These are phyloP conservation scores for Ictalurus punctatus DNA, from an alignment of 2,113 vertebrate genomes.

Conservation along the genomic window DNA sequence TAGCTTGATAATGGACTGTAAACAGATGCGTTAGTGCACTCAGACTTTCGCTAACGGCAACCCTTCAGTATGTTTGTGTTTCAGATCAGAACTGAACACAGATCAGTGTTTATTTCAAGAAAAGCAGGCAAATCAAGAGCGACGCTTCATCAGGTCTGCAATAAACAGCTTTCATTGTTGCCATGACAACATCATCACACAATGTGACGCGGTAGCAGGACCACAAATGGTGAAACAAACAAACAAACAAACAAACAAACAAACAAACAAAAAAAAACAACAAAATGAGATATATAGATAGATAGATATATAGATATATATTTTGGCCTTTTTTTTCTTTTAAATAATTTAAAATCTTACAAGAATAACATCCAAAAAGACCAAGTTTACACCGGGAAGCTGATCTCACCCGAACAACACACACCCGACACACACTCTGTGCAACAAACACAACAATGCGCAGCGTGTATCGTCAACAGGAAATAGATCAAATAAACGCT, in stretches of 20 bases:
- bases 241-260: slow-evolving; percentile 62
- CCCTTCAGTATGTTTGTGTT: slow-evolving; percentile 47
- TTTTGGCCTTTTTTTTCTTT: slow-evolving; percentile 46
- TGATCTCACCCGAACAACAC: slow-evolving; percentile 68
- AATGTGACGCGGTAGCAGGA: slow-evolving; percentile 84
- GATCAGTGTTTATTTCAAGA: slow-evolving; percentile 46
- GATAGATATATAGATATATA: slow-evolving; percentile 9
- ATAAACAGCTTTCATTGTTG: slow-evolving; percentile 84
- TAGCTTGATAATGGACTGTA: too few relatives aligned
- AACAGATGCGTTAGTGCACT: background rate
- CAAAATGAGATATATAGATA: background rate
- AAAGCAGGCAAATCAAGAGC: slow-evolving; percentile 77
- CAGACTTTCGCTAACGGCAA: slow-evolving; percentile 25
- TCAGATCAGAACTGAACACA: slow-evolving; percentile 28
- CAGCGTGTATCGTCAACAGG: slow-evolving; percentile 47
- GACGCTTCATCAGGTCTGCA: slow-evolving; percentile 80
- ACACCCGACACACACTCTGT: background rate
- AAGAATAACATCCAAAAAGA: slow-evolving; percentile 80
- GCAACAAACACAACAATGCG: slow-evolving; percentile 66
- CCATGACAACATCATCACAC: slow-evolving; percentile 85
- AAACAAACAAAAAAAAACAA: slow-evolving; percentile 63
- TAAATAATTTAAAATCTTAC: slow-evolving; percentile 61
- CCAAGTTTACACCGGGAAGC: slow-evolving; percentile 69
- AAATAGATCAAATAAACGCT: slow-evolving; percentile 64
- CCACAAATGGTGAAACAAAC: slow-evolving; percentile 68